These are phyloP conservation scores for Pluvianellus socialis DNA, from an alignment of 2,113 vertebrate species.

Conservation along the genomic window DNA sequence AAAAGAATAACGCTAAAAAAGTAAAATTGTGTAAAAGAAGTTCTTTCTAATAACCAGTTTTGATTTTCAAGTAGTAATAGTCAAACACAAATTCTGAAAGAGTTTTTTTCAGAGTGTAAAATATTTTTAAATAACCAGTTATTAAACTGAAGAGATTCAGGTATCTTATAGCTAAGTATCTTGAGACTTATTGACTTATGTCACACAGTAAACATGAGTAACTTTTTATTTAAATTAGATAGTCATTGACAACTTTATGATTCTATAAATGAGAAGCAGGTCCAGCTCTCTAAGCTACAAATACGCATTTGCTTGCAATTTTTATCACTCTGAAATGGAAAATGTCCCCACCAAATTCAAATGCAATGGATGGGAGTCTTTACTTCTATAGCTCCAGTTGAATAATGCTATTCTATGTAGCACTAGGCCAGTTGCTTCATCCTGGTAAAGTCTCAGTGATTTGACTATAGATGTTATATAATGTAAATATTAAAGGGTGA, in stretches of 20 bases:
- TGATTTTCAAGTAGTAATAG: not conserved
- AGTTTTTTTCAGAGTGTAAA: not conserved
- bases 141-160: not conserved
- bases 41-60: not conserved
- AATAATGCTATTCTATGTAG: not conserved
- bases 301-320: not conserved
- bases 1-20: not conserved
- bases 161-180: not conserved
- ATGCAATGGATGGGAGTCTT: not conserved
- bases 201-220: not conserved
- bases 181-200: not conserved
- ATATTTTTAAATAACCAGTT: not conserved
- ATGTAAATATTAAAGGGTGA: slow-evolving; percentile 19
- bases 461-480: not conserved
- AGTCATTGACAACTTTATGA: not conserved
- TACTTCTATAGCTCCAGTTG: not conserved
- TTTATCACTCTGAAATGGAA: not conserved
- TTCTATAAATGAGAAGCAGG: not conserved
- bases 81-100: not conserved
- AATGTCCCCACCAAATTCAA: not conserved
- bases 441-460: not conserved
- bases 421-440: not conserved
- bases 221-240: not conserved
- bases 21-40: not conserved
- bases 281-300: not conserved